Percentiles rank a stretch among this genome's conserved stretches.
These are phyloP conservation scores for Lasioglossum malachurum DNA, from an alignment of 2,888 invertebrate genomes.

Conservation along the genomic window DNA sequence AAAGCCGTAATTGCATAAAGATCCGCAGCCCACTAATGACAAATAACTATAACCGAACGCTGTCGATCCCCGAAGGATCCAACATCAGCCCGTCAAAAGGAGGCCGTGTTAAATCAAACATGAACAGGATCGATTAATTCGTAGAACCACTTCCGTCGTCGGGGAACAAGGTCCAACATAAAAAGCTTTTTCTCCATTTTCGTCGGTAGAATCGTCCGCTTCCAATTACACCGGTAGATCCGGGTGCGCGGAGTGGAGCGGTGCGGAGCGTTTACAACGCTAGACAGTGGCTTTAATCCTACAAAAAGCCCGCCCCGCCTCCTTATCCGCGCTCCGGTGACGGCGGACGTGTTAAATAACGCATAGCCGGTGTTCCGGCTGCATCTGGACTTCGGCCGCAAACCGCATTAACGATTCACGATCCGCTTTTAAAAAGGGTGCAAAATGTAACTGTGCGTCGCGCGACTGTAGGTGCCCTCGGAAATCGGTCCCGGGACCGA, in stretches of 20 bases:
- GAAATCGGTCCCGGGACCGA: background rate
- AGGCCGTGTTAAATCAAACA: background rate
- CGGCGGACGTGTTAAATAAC: slow-evolving; percentile 6
- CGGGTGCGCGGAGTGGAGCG: background rate
- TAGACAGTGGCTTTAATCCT: slow-evolving; percentile 13
- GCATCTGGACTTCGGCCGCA: slow-evolving; percentile 1
- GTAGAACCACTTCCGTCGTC: background rate
- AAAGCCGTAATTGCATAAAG: no score
- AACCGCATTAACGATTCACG: slow-evolving; percentile 38
- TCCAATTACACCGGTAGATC: slow-evolving; percentile 1
- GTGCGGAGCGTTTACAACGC: background rate
- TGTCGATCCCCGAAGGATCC: background rate
- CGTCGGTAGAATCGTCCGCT: background rate
- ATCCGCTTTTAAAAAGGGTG: background rate
- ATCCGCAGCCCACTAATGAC: no score
- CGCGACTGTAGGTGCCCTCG: background rate
- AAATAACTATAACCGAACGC: background rate
- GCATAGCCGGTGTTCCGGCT: background rate
- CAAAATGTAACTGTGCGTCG: background rate
- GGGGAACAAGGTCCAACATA: background rate
- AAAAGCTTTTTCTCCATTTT: background rate
- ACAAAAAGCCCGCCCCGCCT: background rate
- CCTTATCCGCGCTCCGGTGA: background rate
- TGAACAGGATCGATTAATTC: background rate
- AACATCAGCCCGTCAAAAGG: background rate